Evolutionary conservation across 2,888 invertebrate genomes (phyloP), one percentile per base, ranked within the genome.

Genomic region (Tenthredo amoena): DNA sequence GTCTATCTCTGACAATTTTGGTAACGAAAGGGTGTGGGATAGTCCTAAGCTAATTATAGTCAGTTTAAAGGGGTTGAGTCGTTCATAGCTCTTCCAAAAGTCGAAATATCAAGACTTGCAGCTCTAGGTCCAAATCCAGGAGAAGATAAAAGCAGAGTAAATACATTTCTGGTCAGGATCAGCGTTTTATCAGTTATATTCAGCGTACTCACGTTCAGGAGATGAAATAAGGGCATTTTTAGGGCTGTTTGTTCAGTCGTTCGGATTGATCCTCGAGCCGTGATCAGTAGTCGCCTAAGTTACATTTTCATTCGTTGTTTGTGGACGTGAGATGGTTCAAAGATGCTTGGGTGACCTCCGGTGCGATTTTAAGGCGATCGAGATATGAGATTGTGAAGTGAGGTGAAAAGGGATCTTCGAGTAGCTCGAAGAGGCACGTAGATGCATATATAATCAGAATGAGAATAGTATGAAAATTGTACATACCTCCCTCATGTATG

Each of bases 201-300:
- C 43, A 43, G 4, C n/a, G 40, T 3, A 37, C 37, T 74, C 72
- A 43, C 10, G 72, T 43, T 43, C 10, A 21, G 43, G 43, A 1
- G 21, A 74, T n/a, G 15, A 43, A 40, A 74, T 40, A n/a, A 74
- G 18, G 31, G 18, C 0, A 34, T 5, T 55, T 55, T 55, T 34
- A 21, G 40, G 18, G 21, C 15, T 81, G 62, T 62, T 81, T 81
- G 81, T 62, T 81, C 81, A 81, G 62, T 40, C 47, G 47, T 34
- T 58, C 18, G n/a, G 55, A 34, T 58, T 62, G 81, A 62, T 81
- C 62, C 62, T 55, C 34, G 21, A 26, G 9, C 7, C 77, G 34
- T 58, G 77, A 37, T 37, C 37, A 21, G 55, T 4, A 47, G 26
- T 55, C 18, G 37, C 37, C 15, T 9, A 40, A 81, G 50, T 77